Evolutionary conservation across 1,140 invertebrate genomes (phyloP).

Genomic region (Brachionus koreanus): DNA sequence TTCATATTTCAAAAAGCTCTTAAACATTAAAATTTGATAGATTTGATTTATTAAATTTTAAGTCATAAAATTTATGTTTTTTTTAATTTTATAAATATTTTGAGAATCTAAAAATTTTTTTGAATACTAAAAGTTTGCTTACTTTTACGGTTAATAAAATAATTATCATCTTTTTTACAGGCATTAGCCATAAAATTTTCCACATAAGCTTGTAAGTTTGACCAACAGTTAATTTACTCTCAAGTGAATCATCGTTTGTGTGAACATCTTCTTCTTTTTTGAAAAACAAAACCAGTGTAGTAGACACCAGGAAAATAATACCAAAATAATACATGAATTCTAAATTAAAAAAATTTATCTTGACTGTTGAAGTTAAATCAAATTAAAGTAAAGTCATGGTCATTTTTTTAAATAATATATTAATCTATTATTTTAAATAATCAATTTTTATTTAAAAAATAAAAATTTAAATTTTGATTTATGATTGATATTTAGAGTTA

Average conservation of each 20-base stretch:
- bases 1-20: not conserved
- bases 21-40: too few species aligned
- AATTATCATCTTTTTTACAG: slow-evolving; percentile 69
- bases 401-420: too few species aligned
- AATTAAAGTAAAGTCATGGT: too few species aligned
- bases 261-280: slow-evolving; percentile 71
- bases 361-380: not conserved
- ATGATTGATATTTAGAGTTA: too few species aligned
- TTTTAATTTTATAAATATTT: too few species aligned
- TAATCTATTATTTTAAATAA: too few species aligned
- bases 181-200: slow-evolving; percentile 62
- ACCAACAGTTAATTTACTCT: not conserved
- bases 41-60: not conserved
- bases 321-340: slow-evolving; percentile 43
- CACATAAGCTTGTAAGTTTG: slow-evolving; percentile 36
- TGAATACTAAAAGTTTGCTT: slow-evolving; percentile 46
- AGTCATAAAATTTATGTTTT: too few species aligned
- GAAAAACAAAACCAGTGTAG: slow-evolving; percentile 79
- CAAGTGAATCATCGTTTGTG: not conserved
- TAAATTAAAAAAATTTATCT: not conserved
- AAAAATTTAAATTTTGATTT: too few species aligned
- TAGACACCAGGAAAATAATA: slow-evolving; percentile 80
- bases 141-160: slow-evolving; percentile 88
- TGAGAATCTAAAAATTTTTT: too few species aligned
- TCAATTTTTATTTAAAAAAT: too few species aligned